Conservation (phyloP, 2,888 invertebrate species). For the Pristionchus exspectatus region DNA sequence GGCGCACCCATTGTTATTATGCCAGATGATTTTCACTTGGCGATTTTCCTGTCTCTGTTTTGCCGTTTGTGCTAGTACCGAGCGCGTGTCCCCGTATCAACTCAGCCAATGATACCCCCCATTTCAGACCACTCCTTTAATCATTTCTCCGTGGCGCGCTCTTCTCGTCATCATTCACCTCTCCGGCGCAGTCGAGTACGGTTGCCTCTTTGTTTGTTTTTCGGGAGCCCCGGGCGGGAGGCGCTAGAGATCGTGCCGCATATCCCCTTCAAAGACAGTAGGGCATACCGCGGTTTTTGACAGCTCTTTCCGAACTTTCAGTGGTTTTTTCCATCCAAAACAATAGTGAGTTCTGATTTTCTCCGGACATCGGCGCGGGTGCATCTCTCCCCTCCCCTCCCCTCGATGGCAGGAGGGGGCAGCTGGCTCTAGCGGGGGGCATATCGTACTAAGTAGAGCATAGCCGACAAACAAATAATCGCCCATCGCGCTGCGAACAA, state of each 20-base stretch:
- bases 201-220: neutral
- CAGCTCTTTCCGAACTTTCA: neutral
- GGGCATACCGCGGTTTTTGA: neutral
- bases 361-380: neutral
- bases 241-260: neutral
- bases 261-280: neutral
- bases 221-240: neutral
- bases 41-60: neutral
- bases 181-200: conserved; percentile 29
- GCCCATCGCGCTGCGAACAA: neutral
- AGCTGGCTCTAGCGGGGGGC: neutral
- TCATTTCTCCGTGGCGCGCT: conserved; percentile 52
- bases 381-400: neutral
- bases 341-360: neutral
- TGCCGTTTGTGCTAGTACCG: neutral
- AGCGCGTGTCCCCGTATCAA: neutral
- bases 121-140: conserved; percentile 50
- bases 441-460: neutral
- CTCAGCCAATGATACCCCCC: neutral
- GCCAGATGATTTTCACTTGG: neutral
- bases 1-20: neutral
- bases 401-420: neutral
- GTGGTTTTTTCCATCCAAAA: neutral
- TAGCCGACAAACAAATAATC: neutral
- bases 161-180: conserved; percentile 49